Conservation (phyloP, 2,888 invertebrate species). For the Eudemis profundana region DNA sequence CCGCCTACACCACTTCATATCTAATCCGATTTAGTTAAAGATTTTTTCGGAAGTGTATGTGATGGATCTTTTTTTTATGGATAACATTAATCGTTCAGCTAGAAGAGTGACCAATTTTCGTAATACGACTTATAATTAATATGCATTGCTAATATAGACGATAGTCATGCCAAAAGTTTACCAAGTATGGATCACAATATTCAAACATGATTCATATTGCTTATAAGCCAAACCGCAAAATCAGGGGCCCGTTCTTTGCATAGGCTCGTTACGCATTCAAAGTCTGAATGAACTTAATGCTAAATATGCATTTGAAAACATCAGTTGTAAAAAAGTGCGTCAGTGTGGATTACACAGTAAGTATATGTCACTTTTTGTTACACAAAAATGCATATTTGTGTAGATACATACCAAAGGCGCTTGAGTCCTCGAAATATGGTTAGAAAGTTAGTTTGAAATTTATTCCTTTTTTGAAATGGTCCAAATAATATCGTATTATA, state of each 20-base stretch:
- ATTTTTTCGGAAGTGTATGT: no score
- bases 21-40: no score
- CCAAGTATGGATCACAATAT: slow-evolving; percentile 16
- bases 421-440: no score
- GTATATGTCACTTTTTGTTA: slow-evolving; percentile 6
- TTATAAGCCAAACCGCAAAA: slow-evolving; percentile 3
- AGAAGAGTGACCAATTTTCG: neutral
- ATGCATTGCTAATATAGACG: neutral
- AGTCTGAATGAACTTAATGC: neutral
- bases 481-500: no score
- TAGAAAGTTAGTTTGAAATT: no score
- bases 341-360: neutral
- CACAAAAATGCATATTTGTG: no score
- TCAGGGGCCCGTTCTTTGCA: neutral
- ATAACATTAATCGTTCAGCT: slow-evolving; percentile 1
- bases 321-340: neutral
- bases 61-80: no score
- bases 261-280: neutral
- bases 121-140: neutral
- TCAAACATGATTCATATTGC: neutral
- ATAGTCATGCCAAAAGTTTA: slow-evolving; percentile 4
- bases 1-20: no score
- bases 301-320: neutral
- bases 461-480: no score
- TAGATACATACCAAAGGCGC: no score